phyloP scores from a whole-genome alignment of 1,140 invertebrate genomes.

The Chironomus tepperi region DNA sequence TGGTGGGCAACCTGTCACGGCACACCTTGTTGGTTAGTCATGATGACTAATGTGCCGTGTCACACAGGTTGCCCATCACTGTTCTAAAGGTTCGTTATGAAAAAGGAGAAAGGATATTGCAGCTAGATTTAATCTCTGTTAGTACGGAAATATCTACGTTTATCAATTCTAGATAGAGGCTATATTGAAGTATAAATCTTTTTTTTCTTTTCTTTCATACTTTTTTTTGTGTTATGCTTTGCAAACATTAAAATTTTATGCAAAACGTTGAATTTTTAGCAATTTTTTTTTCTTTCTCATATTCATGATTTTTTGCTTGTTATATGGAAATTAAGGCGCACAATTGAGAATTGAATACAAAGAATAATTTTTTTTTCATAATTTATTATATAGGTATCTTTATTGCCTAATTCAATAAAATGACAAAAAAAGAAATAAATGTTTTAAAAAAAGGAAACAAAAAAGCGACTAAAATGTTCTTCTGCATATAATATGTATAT shows the following conservation, averaged over 20 bases:
- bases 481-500: neutral
- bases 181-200: neutral
- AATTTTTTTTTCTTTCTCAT: neutral
- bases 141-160: too few species aligned
- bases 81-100: too few species aligned
- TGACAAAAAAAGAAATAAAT: constrained; percentile 15
- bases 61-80: too few species aligned
- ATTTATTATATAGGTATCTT: neutral
- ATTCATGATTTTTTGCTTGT: too few species aligned
- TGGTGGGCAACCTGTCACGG: too few species aligned
- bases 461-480: neutral
- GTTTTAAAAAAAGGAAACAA: neutral
- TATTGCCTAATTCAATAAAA: neutral
- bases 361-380: neutral
- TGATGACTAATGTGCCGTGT: too few species aligned
- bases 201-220: neutral
- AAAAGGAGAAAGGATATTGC: too few species aligned
- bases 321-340: neutral
- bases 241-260: neutral
- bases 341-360: neutral
- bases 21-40: too few species aligned
- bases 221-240: neutral
- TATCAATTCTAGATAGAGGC: neutral
- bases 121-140: too few species aligned
- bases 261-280: neutral